Evolutionary conservation across 2,888 invertebrate species (phyloP), one percentile per base, ranked within the genome.

Genomic region (Luffia ferchaultella): DNA sequence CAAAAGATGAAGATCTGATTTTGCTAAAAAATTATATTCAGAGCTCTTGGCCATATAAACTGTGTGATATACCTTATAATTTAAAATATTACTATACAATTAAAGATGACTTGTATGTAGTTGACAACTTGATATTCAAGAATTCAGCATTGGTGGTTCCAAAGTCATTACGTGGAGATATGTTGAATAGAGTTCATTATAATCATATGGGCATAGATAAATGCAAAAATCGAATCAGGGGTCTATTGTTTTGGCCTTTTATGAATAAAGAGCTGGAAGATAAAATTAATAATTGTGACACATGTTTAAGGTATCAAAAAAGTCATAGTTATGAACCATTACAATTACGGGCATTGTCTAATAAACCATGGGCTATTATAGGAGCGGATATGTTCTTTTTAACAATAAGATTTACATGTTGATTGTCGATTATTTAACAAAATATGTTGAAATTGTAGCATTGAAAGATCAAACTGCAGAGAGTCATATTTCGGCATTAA

Each of bases 341-440:
- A 18, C 30, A 43, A 15, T 45, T 43, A 18, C 42, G 46, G 47
- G 20, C 50, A 19, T 17, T 51, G 5, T 16, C 41, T 12, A 30
- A 45, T n/a, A 48, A 42, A 18, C 50, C 52, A 0, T 52, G 52
- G 50, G 46, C 17, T 2, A 49, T 43, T 16, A 43, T 52, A 49
- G 49, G 49, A 15, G 49, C 49, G 15, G 52, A 52, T 16, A 46
- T 50, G 47, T 52, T 52, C 42, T 52, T 50, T 40, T 19, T 52
- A 48, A 50, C 18, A 48, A 47, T 12, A 45, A 50, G 18, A 50
- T 45, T 16, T 50, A 43, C 44, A 18, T 52, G 45, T 42, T 49
- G 12, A 18, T 49, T 5, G 43, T 46, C 3, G 52, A 52, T 43
- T 52, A 52, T 41, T 19, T 49, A 1, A 49, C 43, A 5, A 52